These are phyloP conservation scores for Brassicogethes aeneus DNA, from an alignment of 2,888 invertebrate genomes.

Conservation along the genomic window DNA sequence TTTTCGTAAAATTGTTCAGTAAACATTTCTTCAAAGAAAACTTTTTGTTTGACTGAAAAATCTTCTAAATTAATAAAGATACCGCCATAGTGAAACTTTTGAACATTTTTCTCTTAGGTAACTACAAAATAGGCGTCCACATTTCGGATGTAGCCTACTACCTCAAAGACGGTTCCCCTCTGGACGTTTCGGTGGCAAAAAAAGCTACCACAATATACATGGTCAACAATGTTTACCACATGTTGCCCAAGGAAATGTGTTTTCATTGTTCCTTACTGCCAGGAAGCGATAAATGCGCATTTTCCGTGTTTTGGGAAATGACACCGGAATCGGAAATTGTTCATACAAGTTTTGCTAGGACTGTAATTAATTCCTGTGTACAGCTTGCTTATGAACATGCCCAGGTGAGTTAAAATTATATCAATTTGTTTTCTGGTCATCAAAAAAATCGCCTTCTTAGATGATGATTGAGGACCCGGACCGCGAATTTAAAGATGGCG, in stretches of 20 bases:
- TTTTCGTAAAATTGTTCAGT: no score
- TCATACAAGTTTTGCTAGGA: conserved; percentile 63
- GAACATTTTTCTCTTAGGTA: no score
- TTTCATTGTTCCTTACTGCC: conserved; percentile 83
- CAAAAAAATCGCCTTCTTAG: no score
- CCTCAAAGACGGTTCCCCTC: conserved; percentile 58
- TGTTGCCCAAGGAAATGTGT: conserved; percentile 85
- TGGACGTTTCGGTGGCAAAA: conserved; percentile 67
- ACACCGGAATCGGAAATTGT: conserved; percentile 59
- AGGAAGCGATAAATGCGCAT: conserved; percentile 67
- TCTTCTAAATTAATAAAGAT: no score
- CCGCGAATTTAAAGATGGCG: conserved; percentile 44
- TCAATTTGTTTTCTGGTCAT: no score
- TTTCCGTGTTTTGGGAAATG: conserved; percentile 89
- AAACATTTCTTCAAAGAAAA: no score
- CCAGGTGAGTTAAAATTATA: no score
- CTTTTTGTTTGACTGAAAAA: no score
- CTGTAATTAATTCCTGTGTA: conserved; percentile 77
- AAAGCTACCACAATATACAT: conserved; percentile 88
- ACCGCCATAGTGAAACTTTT: no score
- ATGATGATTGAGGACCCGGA: conserved; percentile 67
- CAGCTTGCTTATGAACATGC: conserved; percentile 91
- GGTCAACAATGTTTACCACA: conserved; percentile 82
- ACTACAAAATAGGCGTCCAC: conserved; percentile 79
- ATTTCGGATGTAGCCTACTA: conserved; percentile 90